Evolutionary conservation across 2,797 vertebrate species (phyloP).

Genomic region (Rhodeus uyekii): DNA sequence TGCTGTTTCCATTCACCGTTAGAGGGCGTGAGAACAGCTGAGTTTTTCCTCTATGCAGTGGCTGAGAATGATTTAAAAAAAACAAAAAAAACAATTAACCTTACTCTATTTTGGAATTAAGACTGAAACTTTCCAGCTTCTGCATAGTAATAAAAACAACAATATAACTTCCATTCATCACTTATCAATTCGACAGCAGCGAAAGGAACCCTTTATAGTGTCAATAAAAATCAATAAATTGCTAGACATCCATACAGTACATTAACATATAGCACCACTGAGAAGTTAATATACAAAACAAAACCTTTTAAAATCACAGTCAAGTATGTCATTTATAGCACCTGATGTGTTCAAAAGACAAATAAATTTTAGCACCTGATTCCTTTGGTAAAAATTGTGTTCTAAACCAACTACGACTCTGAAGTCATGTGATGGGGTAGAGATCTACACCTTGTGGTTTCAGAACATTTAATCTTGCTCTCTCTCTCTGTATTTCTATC

Average conservation of each 20-base stretch:
- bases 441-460: conserved; percentile 3
- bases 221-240: neutral
- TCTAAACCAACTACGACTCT: neutral
- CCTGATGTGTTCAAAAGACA: neutral
- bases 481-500: conserved; percentile 5
- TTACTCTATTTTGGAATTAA: neutral
- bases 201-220: conserved; percentile 6
- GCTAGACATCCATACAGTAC: neutral
- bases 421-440: neutral
- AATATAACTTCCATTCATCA: neutral
- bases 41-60: neutral
- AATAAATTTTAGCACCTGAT: neutral
- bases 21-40: neutral
- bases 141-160: neutral
- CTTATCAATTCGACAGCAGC: neutral
- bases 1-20: neutral
- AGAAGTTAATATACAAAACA: neutral
- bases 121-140: neutral
- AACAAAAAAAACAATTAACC: too few species aligned
- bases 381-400: neutral
- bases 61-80: too few species aligned
- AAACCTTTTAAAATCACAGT: neutral
- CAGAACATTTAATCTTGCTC: neutral
- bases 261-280: conserved; percentile 22
- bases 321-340: conserved; percentile 21